phyloP scores from a whole-genome alignment of 2,888 invertebrate species.

The Nebria brevicollis region DNA sequence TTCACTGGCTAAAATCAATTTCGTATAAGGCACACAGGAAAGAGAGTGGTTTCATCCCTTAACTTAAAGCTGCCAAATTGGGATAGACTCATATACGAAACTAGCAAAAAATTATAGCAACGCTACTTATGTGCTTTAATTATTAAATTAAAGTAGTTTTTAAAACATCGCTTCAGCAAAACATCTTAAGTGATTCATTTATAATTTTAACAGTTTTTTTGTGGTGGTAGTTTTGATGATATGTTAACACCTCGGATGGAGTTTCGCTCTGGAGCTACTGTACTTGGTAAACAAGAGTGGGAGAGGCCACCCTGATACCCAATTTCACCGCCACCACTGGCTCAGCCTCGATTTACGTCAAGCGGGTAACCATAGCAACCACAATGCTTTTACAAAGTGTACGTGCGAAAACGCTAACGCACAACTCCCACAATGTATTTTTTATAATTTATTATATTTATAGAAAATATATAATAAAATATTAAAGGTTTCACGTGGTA shows the following conservation, averaged over 20 bases:
- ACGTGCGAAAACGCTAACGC: conserved; percentile 1
- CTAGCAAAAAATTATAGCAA: neutral
- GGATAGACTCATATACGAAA: neutral
- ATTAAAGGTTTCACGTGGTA: too few relatives aligned
- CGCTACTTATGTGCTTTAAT: too few relatives aligned
- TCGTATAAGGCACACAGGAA: conserved; percentile 39
- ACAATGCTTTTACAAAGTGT: conserved; percentile 45
- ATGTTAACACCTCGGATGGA: too few relatives aligned
- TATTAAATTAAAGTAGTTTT: too few relatives aligned
- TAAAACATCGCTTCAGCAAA: too few relatives aligned
- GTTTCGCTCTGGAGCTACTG: neutral
- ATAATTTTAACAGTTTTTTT: too few relatives aligned
- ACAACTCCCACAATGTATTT: conserved; percentile 2
- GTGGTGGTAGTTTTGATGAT: too few relatives aligned
- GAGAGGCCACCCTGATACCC: neutral
- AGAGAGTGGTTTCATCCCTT: neutral
- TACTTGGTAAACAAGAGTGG: conserved; percentile 23
- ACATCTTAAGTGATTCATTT: too few relatives aligned
- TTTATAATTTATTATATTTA: neutral
- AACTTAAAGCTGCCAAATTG: neutral
- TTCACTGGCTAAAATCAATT: conserved; percentile 57
- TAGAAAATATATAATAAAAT: neutral
- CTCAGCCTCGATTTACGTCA: conserved; percentile 43
- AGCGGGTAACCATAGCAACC: conserved; percentile 45
- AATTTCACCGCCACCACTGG: neutral